These are phyloP conservation scores for Percopsis transmontana DNA, from an alignment of 2,113 vertebrate genomes.

Conservation along the genomic window DNA sequence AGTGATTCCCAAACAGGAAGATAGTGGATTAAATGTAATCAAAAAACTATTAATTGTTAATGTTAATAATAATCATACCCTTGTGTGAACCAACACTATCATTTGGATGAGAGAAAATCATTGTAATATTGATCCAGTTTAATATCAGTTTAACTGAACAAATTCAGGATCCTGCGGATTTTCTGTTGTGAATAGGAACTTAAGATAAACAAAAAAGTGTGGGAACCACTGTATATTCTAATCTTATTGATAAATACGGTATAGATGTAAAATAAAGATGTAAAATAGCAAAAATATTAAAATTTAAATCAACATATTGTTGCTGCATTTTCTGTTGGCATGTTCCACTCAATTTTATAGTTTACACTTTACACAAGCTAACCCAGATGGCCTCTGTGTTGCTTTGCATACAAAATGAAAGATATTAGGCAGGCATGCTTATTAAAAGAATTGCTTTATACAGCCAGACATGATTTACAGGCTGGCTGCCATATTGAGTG, in stretches of 20 bases:
- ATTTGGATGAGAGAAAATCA: no score
- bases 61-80: no score
- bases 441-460: conserved; percentile 72
- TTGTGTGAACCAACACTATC: no score
- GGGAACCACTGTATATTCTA: background rate
- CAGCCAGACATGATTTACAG: conserved; percentile 69
- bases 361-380: conserved; percentile 46
- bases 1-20: no score
- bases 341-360: conserved; percentile 37
- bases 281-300: background rate
- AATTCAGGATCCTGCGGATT: no score
- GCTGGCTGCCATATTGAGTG: conserved; percentile 70
- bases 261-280: background rate
- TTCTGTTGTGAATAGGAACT: no score
- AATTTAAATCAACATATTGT: background rate
- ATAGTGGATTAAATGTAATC: no score
- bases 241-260: no score
- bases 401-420: conserved; percentile 69
- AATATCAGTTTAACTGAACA: no score
- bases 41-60: no score
- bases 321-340: conserved; percentile 35
- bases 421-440: conserved; percentile 59
- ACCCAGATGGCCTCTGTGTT: conserved; percentile 44
- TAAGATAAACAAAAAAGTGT: background rate
- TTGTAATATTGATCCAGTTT: no score